These are phyloP conservation scores for Cettia cetti DNA, from an alignment of 2,113 vertebrate genomes.

Conservation along the genomic window DNA sequence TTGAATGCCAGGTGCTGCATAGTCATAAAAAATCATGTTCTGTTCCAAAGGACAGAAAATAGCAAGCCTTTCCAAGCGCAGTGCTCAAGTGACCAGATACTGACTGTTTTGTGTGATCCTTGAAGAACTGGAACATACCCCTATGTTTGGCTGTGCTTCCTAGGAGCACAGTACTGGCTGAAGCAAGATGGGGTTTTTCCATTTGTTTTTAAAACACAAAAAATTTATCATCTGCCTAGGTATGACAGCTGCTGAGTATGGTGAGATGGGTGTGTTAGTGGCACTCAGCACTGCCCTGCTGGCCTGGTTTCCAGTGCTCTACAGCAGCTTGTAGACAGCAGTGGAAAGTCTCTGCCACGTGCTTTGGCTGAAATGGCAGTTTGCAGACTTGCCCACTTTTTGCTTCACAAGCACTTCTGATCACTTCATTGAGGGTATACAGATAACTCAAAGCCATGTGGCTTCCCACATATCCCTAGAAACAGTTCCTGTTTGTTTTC, in stretches of 20 bases:
- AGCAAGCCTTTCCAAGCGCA: background rate
- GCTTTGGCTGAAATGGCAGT: background rate
- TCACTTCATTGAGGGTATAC: background rate
- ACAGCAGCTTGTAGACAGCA: background rate
- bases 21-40: background rate
- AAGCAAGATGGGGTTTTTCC: background rate
- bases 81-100: background rate
- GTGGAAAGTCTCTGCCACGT: background rate
- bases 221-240: background rate
- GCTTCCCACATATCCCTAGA: background rate
- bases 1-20: background rate
- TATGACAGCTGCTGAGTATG: background rate
- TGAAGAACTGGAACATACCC: background rate
- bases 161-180: background rate
- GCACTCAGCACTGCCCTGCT: background rate
- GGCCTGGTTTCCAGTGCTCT: background rate
- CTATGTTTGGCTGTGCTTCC: background rate
- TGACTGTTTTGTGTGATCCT: background rate
- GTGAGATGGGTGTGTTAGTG: fast-evolving
- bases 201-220: background rate
- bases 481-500: background rate
- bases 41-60: background rate
- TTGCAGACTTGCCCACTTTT: background rate
- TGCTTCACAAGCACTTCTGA: background rate
- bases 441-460: background rate